Percentiles rank a stretch among this genome's conserved stretches.
These are phyloP conservation scores for Trachurus trachurus DNA, from an alignment of 2,797 vertebrate genomes.

Conservation along the genomic window DNA sequence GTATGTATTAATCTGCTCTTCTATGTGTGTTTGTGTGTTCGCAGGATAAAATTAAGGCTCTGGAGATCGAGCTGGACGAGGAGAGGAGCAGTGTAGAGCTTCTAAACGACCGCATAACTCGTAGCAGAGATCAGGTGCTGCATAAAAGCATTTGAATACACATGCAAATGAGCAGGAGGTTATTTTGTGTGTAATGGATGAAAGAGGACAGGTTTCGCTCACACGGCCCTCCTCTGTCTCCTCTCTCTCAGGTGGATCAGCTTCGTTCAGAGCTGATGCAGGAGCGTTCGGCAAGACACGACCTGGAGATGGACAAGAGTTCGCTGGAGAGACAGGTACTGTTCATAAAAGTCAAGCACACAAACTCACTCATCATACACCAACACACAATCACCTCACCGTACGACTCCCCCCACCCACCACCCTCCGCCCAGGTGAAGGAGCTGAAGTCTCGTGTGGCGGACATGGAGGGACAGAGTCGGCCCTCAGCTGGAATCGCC, in stretches of 20 bases:
- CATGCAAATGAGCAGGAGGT: slow-evolving; percentile 49
- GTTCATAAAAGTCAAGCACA: background rate
- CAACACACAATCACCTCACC: background rate
- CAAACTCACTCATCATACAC: background rate
- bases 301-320: slow-evolving; percentile 96
- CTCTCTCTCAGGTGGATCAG: slow-evolving; percentile 89
- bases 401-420: background rate
- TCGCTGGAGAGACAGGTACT: slow-evolving; percentile 93
- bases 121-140: slow-evolving; percentile 92
- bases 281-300: slow-evolving; percentile 92
- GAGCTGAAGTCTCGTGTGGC: slow-evolving; percentile 92
- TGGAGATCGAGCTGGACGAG: slow-evolving; percentile 94
- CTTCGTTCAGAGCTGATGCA: slow-evolving; percentile 94
- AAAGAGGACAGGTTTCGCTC: background rate
- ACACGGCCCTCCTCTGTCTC: background rate
- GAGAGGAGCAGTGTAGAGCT: slow-evolving; percentile 91
- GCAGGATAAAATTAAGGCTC: slow-evolving; percentile 91
- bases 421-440: slow-evolving; percentile 85
- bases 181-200: background rate
- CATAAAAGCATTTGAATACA: slow-evolving; percentile 43
- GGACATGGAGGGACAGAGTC: slow-evolving; percentile 89
- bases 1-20: background rate
- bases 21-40: background rate
- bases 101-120: slow-evolving; percentile 89
- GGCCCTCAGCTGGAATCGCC: slow-evolving; percentile 82